These are phyloP conservation scores for Holocentrus rufus DNA, from an alignment of 2,797 vertebrate species.

Conservation along the genomic window DNA sequence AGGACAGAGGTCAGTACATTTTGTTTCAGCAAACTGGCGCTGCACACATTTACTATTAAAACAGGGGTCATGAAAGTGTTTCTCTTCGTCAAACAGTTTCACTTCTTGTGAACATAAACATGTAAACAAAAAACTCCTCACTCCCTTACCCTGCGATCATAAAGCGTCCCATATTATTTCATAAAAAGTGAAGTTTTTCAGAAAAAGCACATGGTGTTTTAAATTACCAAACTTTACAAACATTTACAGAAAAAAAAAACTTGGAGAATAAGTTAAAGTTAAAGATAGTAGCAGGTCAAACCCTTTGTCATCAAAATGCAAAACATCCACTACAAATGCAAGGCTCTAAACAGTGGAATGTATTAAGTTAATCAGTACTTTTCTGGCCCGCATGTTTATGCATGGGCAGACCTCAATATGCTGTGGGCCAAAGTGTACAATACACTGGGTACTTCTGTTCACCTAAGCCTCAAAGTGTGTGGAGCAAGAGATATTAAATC, in stretches of 20 bases:
- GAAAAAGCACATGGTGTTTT: not conserved
- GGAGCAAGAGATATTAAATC: not conserved
- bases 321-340: slow-evolving; percentile 26
- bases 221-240: not conserved
- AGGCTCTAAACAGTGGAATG: slow-evolving; percentile 47
- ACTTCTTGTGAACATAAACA: too few relatives aligned
- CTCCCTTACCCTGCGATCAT: too few relatives aligned
- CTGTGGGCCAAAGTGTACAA: slow-evolving; percentile 43
- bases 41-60: not conserved
- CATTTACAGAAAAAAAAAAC: not conserved
- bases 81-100: too few relatives aligned
- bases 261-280: not conserved
- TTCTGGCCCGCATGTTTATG: slow-evolving; percentile 53
- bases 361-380: slow-evolving; percentile 40
- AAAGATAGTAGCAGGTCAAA: slow-evolving; percentile 38
- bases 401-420: slow-evolving; percentile 42
- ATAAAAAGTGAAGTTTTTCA: too few relatives aligned
- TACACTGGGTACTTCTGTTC: slow-evolving; percentile 25
- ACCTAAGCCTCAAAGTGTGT: slow-evolving; percentile 19
- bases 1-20: slow-evolving; percentile 32
- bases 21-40: slow-evolving; percentile 7
- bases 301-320: slow-evolving; percentile 39
- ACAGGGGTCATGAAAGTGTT: not conserved
- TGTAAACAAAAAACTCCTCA: too few relatives aligned
- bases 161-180: too few relatives aligned